These are phyloP conservation scores for Cryptoprocta ferox DNA, from an alignment of 2,797 vertebrate genomes.

Conservation along the genomic window DNA sequence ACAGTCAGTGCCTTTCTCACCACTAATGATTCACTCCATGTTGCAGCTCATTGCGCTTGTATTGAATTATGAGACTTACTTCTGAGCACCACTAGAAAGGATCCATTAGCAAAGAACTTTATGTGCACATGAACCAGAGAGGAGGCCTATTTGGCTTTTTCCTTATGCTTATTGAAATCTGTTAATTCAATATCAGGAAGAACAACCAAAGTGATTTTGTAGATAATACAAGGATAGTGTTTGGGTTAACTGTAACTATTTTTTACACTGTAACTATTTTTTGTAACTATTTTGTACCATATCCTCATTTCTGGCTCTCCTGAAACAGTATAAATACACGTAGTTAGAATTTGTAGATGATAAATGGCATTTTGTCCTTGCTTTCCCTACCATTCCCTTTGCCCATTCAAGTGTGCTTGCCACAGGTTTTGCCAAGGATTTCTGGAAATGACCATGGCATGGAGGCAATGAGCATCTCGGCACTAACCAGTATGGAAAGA, in stretches of 20 bases:
- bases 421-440: not conserved
- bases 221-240: conserved; percentile 25
- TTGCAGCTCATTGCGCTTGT: not conserved
- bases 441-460: not conserved
- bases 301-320: not conserved
- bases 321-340: not conserved
- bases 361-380: not conserved
- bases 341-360: not conserved
- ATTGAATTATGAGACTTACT: not conserved
- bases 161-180: conserved; percentile 50
- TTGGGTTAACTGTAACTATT: conserved; percentile 42
- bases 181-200: conserved; percentile 40
- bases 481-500: not conserved
- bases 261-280: conserved; percentile 36
- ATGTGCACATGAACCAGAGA: conserved; percentile 3
- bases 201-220: not conserved
- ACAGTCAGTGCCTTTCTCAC: not conserved
- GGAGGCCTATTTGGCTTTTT: conserved; percentile 38
- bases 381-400: not conserved
- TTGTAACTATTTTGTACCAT: not conserved
- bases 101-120: conserved; percentile 18
- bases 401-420: not conserved
- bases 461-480: not conserved
- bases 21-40: not conserved
- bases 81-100: conserved; percentile 60